Percentiles rank a stretch among this genome's conserved stretches.
These are phyloP conservation scores for Harpagoxenus sublaevis DNA, from an alignment of 2,888 invertebrate genomes.

Conservation along the genomic window DNA sequence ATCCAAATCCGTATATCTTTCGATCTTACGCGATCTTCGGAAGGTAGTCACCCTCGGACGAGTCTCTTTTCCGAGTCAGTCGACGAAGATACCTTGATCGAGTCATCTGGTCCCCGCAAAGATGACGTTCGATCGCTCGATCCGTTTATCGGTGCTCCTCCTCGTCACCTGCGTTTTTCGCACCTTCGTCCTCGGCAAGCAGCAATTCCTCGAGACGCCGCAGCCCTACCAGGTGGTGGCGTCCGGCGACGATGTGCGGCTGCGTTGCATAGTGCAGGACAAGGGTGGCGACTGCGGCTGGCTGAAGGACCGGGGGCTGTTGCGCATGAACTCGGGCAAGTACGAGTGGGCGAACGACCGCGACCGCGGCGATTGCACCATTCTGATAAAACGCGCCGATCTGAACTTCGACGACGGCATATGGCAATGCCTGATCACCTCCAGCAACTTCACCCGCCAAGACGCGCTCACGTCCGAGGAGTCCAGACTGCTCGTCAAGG, in stretches of 20 bases:
- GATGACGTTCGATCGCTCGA: conserved; percentile 13
- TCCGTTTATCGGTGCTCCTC: not conserved
- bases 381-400: conserved; percentile 93
- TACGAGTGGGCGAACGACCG: conserved; percentile 94
- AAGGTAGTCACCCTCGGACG: not conserved
- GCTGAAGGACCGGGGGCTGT: conserved; percentile 97
- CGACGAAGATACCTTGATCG: not conserved
- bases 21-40: not conserved
- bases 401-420: conserved; percentile 95
- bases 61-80: not conserved
- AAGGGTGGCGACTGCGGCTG: conserved; percentile 96
- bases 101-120: not conserved
- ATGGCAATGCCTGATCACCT: conserved; percentile 97
- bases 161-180: not conserved
- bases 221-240: conserved; percentile 94
- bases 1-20: not conserved
- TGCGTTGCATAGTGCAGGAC: conserved; percentile 94
- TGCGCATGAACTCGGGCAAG: conserved; percentile 94
- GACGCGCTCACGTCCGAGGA: conserved; percentile 95
- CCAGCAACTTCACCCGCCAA: conserved; percentile 90
- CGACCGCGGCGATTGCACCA: conserved; percentile 91
- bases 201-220: conserved; percentile 94
- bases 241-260: conserved; percentile 93
- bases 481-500: conserved; percentile 93
- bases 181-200: conserved; percentile 86